Evolutionary conservation across 2,797 vertebrate genomes (phyloP).

Genomic region (Psittacula derbiana): DNA sequence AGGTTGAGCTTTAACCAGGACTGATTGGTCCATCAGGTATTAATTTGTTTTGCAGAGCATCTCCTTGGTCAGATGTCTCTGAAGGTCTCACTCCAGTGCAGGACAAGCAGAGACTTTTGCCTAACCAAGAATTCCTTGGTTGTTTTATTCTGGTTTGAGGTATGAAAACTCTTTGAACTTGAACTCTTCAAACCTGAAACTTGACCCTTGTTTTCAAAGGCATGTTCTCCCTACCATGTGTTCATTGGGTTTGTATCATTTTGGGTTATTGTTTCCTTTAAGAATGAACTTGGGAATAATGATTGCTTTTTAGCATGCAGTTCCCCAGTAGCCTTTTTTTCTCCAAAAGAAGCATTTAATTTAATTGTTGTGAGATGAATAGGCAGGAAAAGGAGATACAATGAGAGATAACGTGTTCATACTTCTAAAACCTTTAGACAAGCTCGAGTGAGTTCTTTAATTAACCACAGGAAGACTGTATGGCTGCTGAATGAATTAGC

Average conservation of each 20-base stretch:
- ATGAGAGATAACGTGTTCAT: conserved; percentile 7
- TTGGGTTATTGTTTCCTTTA: neutral
- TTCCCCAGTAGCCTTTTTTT: neutral
- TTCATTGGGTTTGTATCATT: neutral
- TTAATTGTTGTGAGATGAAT: conserved; percentile 41
- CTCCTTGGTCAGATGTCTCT: neutral
- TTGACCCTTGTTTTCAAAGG: neutral
- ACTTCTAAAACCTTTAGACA: conserved; percentile 33
- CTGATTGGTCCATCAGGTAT: neutral
- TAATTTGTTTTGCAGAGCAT: neutral
- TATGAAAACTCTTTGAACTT: neutral
- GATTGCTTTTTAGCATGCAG: neutral
- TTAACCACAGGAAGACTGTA: neutral
- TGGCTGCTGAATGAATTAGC: conserved; percentile 12
- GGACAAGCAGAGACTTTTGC: neutral
- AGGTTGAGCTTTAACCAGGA: neutral
- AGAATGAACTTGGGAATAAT: conserved; percentile 10
- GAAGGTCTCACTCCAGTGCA: neutral
- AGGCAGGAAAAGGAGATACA: conserved; percentile 22
- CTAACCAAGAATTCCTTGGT: neutral
- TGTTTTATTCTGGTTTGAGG: neutral
- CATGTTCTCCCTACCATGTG: neutral
- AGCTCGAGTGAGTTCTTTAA: conserved; percentile 14
- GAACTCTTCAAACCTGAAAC: neutral
- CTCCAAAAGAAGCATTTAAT: neutral